Conservation (phyloP, 2,888 invertebrate species). For the Acleris laterana region DNA sequence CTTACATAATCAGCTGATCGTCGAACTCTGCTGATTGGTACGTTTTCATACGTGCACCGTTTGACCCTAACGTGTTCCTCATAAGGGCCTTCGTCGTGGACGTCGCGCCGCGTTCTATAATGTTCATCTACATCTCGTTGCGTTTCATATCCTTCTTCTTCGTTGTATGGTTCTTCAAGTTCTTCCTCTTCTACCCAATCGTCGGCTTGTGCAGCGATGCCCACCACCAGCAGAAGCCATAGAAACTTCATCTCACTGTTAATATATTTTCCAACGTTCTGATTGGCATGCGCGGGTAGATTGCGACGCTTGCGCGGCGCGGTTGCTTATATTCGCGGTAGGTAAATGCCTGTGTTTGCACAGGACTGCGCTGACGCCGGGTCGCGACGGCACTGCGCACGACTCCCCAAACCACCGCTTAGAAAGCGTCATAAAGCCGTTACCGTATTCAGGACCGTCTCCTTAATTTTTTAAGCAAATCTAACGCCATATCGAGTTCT, state of each 20-base stretch:
- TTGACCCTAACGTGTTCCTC: conserved; percentile 68
- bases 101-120: conserved; percentile 54
- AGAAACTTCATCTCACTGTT: conserved; percentile 60
- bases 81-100: conserved; percentile 56
- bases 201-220: conserved; percentile 52
- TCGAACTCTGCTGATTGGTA: conserved; percentile 45
- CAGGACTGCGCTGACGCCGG: conserved; percentile 54
- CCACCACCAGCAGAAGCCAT: conserved; percentile 57
- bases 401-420: conserved; percentile 45
- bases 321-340: conserved; percentile 54
- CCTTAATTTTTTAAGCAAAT: too few species aligned
- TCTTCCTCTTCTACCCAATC: conserved; percentile 71
- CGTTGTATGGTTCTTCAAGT: conserved; percentile 28
- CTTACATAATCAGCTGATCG: conserved; percentile 55
- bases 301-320: conserved; percentile 34
- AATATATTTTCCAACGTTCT: not conserved
- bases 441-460: too few species aligned
- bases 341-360: conserved; percentile 55
- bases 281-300: conserved; percentile 42
- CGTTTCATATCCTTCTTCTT: conserved; percentile 18
- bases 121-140: conserved; percentile 42
- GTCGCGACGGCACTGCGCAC: conserved; percentile 59
- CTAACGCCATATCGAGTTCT: too few species aligned
- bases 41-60: conserved; percentile 54
- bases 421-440: conserved; percentile 72